Percentiles rank a stretch among this genome's conserved stretches.
phyloP scores from a whole-genome alignment of 2,113 vertebrate genomes.

The Bubo scandiacus region DNA sequence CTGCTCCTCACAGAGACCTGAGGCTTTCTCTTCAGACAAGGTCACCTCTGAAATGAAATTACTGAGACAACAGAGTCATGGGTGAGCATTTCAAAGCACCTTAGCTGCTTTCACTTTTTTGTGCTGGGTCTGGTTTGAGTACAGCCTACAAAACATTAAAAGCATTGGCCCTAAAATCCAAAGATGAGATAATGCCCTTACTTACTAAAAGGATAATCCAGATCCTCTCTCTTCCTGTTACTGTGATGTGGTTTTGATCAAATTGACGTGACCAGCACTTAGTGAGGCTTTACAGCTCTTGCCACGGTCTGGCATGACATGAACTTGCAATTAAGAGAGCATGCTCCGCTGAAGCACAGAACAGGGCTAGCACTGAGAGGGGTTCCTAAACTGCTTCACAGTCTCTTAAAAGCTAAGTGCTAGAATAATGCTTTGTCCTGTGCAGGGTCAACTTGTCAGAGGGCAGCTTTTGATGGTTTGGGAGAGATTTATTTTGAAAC shows the following conservation, averaged over 20 bases:
- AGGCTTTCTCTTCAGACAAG: neutral
- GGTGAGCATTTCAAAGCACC: neutral
- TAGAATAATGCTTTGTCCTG: neutral
- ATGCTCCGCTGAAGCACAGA: neutral
- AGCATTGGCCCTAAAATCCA: neutral
- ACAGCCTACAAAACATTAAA: neutral
- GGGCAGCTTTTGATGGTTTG: neutral
- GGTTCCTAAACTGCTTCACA: neutral
- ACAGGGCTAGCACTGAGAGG: neutral
- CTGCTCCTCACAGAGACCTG: neutral
- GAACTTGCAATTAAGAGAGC: neutral
- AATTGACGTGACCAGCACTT: neutral
- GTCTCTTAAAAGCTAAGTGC: neutral
- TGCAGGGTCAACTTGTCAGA: neutral
- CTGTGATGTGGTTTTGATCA: neutral
- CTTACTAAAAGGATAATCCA: neutral
- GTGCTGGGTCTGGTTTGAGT: neutral
- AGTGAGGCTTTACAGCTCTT: neutral
- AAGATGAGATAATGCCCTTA: neutral
- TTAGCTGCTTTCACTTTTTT: neutral
- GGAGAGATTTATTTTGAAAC: neutral
- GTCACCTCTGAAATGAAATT: neutral
- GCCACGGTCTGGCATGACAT: neutral
- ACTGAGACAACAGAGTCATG: neutral
- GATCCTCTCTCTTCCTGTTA: neutral